A percentile compares a stretch with the other conserved stretches of the same genome.
These are phyloP conservation scores for Miniopterus natalensis DNA, from an alignment of 2,113 vertebrate species.

Conservation along the genomic window DNA sequence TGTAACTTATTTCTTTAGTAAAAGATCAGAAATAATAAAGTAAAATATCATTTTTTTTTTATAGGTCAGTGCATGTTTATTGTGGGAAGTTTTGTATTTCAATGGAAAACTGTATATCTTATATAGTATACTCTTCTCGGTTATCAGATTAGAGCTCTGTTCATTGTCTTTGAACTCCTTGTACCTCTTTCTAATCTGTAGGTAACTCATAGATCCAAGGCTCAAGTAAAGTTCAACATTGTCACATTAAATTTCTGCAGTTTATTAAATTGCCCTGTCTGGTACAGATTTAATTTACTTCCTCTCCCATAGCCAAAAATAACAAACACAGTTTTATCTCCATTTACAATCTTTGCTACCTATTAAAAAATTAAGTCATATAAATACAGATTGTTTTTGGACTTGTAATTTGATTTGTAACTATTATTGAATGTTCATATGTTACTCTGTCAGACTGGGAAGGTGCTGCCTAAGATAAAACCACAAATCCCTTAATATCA, in stretches of 20 bases:
- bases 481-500: background rate
- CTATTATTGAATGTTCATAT: background rate
- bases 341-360: constrained; percentile 26
- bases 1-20: constrained; percentile 48
- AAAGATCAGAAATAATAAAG: constrained; percentile 1
- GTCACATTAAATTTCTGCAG: constrained; percentile 9
- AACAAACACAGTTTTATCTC: constrained; percentile 36
- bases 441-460: background rate
- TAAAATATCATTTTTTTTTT: background rate
- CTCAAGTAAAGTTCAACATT: constrained; percentile 45
- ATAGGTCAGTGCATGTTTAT: background rate
- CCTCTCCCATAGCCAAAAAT: background rate
- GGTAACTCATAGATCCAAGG: background rate
- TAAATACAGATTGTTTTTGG: background rate
- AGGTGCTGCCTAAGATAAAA: background rate
- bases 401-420: constrained; percentile 23
- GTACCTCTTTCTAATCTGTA: constrained; percentile 9
- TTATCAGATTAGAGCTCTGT: background rate
- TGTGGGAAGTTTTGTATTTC: background rate
- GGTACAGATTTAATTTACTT: constrained; percentile 33
- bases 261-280: constrained; percentile 29
- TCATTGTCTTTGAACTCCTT: constrained; percentile 16
- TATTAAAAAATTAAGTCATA: constrained; percentile 25
- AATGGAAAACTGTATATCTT: background rate
- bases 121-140: background rate